Evolutionary conservation across 2,888 invertebrate genomes (phyloP).

Genomic region (Drosophila anomelani): DNA sequence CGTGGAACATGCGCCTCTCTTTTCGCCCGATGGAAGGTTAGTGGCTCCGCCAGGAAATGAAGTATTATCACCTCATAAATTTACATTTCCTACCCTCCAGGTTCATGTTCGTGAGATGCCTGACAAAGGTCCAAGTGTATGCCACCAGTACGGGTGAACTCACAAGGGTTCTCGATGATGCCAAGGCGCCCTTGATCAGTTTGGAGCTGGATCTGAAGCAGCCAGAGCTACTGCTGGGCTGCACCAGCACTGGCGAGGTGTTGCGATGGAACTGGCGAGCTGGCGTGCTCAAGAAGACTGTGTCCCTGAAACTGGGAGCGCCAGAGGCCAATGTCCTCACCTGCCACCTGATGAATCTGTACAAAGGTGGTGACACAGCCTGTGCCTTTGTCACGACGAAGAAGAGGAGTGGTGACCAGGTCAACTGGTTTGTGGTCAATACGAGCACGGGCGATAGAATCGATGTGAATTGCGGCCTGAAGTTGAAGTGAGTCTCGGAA

Average conservation of each 20-base stretch:
- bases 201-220: constrained; percentile 85
- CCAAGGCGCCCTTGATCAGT: constrained; percentile 85
- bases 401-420: not conserved
- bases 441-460: constrained; percentile 58
- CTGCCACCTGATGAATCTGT: constrained; percentile 77
- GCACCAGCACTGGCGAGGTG: constrained; percentile 86
- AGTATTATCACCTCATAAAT: not conserved
- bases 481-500: constrained; percentile 62
- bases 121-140: constrained; percentile 87
- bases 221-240: constrained; percentile 85
- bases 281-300: constrained; percentile 83
- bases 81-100: constrained; percentile 82
- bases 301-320: constrained; percentile 42
- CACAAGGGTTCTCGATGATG: constrained; percentile 86
- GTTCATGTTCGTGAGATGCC: constrained; percentile 87
- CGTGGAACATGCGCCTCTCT: constrained; percentile 87
- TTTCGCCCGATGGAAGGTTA: constrained; percentile 88
- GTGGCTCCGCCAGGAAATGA: constrained; percentile 64
- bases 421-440: constrained; percentile 72
- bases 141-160: constrained; percentile 88
- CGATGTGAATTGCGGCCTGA: constrained; percentile 50
- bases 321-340: constrained; percentile 48
- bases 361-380: constrained; percentile 62
- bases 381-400: constrained; percentile 77
- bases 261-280: constrained; percentile 88